Conservation (phyloP, 35 echinoderm and acorn worm genomes). For the Holothuria glaberrima region DNA sequence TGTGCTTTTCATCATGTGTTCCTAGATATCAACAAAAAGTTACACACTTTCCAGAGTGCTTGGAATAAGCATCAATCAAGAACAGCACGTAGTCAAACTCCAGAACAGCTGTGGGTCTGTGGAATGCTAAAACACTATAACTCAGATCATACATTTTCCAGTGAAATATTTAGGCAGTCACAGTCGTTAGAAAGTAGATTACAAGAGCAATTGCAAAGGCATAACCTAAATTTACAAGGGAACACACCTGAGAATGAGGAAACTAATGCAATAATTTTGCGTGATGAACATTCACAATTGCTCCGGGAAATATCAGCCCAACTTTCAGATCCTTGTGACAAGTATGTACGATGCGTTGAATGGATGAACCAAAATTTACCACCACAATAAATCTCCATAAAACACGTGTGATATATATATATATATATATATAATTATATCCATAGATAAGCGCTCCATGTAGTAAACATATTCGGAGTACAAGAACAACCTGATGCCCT, state of each 20-base stretch:
- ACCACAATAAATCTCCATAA: not conserved
- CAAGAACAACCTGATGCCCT: too few relatives aligned
- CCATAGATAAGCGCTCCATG: too few relatives aligned
- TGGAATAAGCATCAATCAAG: not conserved
- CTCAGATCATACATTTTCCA: conserved; percentile 18
- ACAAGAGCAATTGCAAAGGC: not conserved
- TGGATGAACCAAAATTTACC: not conserved
- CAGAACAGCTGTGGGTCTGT: conserved; percentile 12
- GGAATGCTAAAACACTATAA: not conserved
- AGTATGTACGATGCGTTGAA: not conserved
- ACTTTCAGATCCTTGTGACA: not conserved
- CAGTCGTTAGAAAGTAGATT: not conserved
- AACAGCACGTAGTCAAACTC: not conserved
- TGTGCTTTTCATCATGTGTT: conserved; percentile 17
- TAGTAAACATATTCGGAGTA: too few relatives aligned
- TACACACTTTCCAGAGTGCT: not conserved
- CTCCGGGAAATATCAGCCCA: not conserved
- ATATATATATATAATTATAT: too few relatives aligned
- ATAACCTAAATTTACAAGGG: not conserved
- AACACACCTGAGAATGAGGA: not conserved
- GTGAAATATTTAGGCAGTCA: not conserved
- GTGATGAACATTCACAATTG: not conserved
- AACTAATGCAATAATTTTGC: not conserved
- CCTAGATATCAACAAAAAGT: conserved; percentile 5
- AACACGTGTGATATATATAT: conserved; percentile 2